Evolutionary conservation across 2,888 invertebrate genomes (phyloP).

Genomic region (Mactromeris polynyma): DNA sequence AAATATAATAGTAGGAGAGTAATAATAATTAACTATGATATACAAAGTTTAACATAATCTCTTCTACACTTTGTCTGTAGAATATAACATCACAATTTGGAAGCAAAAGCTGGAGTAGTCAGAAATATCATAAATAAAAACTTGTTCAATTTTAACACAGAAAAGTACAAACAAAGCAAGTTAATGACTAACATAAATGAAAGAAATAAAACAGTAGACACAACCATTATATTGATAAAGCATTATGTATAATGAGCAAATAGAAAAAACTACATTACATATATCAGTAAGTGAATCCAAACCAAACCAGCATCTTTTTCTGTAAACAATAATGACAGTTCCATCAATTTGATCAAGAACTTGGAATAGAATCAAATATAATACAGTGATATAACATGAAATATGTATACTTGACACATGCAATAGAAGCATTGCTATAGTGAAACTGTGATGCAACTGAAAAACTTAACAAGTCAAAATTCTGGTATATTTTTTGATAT

Average conservation of each 20-base stretch:
- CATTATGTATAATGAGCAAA: neutral
- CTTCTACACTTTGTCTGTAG: neutral
- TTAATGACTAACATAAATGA: neutral
- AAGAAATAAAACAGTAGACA: neutral
- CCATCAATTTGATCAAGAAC: neutral
- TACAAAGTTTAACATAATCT: no score
- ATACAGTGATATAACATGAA: neutral
- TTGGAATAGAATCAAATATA: neutral
- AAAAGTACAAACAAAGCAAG: neutral
- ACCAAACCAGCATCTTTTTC: no score
- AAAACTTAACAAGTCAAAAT: no score
- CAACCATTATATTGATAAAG: conserved; percentile 1
- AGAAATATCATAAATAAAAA: neutral
- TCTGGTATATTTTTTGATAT: no score
- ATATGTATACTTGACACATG: neutral
- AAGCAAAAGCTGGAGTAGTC: no score
- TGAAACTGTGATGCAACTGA: no score
- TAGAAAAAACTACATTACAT: neutral
- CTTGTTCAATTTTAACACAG: neutral
- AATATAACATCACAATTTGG: neutral
- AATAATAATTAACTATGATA: no score
- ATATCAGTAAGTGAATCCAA: no score
- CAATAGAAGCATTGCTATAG: neutral
- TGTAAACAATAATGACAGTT: neutral
- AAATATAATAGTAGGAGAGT: no score